phyloP scores from a whole-genome alignment of 2,113 vertebrate species.

The Orientallactaga bullata region DNA sequence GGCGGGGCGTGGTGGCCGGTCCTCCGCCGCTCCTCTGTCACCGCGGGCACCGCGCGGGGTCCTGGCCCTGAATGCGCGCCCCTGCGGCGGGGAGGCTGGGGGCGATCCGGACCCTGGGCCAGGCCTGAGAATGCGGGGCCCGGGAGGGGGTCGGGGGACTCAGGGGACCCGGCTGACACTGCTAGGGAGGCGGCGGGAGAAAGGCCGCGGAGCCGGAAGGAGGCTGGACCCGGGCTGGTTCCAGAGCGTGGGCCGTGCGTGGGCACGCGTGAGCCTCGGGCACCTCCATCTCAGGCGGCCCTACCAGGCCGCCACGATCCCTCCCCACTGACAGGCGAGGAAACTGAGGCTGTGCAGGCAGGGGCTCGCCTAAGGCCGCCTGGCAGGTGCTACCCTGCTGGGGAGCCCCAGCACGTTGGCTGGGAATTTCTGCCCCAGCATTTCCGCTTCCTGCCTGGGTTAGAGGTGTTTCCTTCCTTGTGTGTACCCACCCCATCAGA shows the following conservation, averaged over 20 bases:
- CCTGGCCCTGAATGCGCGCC: neutral
- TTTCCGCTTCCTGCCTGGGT: slow-evolving; percentile 76
- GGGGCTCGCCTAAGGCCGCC: neutral
- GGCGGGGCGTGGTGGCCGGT: neutral
- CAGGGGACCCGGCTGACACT: neutral
- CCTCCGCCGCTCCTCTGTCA: slow-evolving; percentile 10
- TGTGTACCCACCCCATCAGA: slow-evolving; percentile 54
- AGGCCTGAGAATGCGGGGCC: neutral
- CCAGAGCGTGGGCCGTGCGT: neutral
- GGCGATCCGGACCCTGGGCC: neutral
- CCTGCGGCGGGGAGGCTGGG: neutral
- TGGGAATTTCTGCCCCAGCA: slow-evolving; percentile 50
- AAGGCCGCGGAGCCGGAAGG: slow-evolving; percentile 4
- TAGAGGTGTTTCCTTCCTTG: slow-evolving; percentile 59
- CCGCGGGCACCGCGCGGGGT: neutral
- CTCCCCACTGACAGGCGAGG: neutral
- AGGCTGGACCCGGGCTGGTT: neutral
- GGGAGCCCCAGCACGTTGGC: neutral
- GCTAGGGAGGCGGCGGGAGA: neutral
- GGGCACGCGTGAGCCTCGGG: neutral
- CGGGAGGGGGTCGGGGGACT: slow-evolving; percentile 15
- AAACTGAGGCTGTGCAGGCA: slow-evolving; percentile 63
- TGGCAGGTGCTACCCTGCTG: neutral
- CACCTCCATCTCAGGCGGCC: neutral
- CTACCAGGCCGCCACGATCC: neutral